Conservation (phyloP, 2,113 vertebrate species). For the Nannospalax galili region DNA sequence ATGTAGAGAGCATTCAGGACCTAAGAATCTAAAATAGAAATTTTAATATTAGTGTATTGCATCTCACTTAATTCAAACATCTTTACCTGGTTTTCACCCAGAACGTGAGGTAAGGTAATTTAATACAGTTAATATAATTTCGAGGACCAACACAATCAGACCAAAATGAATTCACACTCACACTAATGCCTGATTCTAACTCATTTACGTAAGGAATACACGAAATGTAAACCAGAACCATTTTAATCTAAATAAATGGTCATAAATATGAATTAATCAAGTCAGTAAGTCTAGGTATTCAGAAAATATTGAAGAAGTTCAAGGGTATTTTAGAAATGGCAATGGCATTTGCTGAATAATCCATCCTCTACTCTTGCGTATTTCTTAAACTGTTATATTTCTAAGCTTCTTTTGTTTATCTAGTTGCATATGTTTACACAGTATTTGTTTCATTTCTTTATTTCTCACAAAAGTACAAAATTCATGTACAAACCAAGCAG, state of each 20-base stretch:
- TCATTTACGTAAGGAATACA: neutral
- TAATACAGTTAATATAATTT: too few relatives aligned
- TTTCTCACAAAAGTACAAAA: neutral
- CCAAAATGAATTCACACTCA: neutral
- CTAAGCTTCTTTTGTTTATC: neutral
- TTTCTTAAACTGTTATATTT: neutral
- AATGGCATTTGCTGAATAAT: neutral
- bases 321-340: neutral
- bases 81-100: neutral
- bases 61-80: neutral
- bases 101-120: neutral
- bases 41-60: neutral
- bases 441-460: neutral
- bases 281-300: neutral
- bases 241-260: neutral
- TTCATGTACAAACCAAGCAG: neutral
- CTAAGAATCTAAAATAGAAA: neutral
- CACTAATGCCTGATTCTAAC: neutral
- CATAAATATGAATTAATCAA: neutral
- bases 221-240: neutral
- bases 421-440: neutral
- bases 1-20: neutral
- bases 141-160: neutral
- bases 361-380: neutral
- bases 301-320: neutral